phyloP scores from a whole-genome alignment of 2,888 invertebrate species.

The Hydrotaea diabolus region DNA sequence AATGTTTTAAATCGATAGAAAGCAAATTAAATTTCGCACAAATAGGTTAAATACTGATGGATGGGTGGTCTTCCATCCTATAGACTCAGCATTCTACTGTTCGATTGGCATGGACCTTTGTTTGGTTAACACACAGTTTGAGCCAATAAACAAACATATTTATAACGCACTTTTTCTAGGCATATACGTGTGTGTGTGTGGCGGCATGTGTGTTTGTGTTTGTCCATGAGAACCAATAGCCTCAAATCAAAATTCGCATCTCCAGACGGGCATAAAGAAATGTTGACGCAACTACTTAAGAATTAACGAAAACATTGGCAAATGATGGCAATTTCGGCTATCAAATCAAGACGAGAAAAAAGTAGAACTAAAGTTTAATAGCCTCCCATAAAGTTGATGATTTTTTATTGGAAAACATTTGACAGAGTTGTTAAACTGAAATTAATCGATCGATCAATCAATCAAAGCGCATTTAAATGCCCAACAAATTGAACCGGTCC shows the following conservation, averaged over 20 bases:
- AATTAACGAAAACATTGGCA: constrained; percentile 38
- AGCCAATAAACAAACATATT: constrained; percentile 44
- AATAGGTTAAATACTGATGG: neutral
- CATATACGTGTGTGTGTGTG: neutral
- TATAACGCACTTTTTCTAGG: constrained; percentile 6
- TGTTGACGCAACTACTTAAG: constrained; percentile 45
- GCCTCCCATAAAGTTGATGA: constrained; percentile 23
- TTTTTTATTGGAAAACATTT: constrained; percentile 28
- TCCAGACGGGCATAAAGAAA: constrained; percentile 16
- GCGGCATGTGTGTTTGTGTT: neutral
- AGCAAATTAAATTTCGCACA: neutral
- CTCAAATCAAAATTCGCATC: neutral
- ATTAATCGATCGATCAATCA: constrained; percentile 47
- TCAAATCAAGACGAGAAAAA: constrained; percentile 35
- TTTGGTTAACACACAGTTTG: constrained; percentile 13
- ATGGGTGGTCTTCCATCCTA: neutral
- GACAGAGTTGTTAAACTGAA: constrained; percentile 20
- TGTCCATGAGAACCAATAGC: neutral
- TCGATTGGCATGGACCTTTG: neutral
- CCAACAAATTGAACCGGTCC: constrained; percentile 27
- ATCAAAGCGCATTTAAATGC: constrained; percentile 30
- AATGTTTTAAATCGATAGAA: neutral
- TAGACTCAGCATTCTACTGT: neutral
- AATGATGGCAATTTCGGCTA: constrained; percentile 14
- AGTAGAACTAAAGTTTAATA: constrained; percentile 60